Base-by-base conservation (phyloP, 37 sponge, comb jelly and placozoan species). In the Tethya wilhelma region DNA sequence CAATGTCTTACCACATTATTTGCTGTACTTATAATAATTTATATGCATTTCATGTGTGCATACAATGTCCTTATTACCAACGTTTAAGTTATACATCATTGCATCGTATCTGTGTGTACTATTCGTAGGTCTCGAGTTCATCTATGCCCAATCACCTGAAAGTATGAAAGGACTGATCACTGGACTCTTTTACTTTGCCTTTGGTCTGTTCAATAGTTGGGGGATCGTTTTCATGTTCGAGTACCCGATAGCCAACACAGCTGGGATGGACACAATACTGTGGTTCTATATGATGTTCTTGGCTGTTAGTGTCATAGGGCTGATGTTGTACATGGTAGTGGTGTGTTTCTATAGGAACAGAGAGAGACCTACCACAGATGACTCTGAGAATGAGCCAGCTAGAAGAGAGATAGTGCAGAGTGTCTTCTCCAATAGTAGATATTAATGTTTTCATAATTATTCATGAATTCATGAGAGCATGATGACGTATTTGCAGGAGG, bases 81-180 rank as follows among this genome's bases (percentile, higher is more conserved):
- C n/a, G n/a, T n/a, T n/a, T n/a, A n/a, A n/a, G n/a, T n/a, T n/a
- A n/a, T n/a, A n/a, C n/a, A n/a, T n/a, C n/a, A n/a, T n/a, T n/a
- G n/a, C n/a, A n/a, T n/a, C n/a, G n/a, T n/a, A n/a, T n/a, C n/a
- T n/a, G n/a, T 74, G 11, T 23, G 36, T 2, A 29, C 28, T 41
- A 22, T 63, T 28, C 57, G 2, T 22, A 88, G 88, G 63, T 29
- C 49, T 88, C 56, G 88, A 88, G 72, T 88, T 88, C 70, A 75
- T 88, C 58, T 88, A 77, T 77, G 88, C 88, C 29, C 88, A 88
- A 33, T 69, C 83, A 37, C 88, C 88, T 0, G 58, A 88, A 2
- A 81, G 64, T 39, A 88, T 82, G 83, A 88, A 82, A 44, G 82
- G 88, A 44, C 75, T 88, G 23, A 53, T 82, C 19, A 82, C 59